Evolutionary conservation across 2,888 invertebrate species (phyloP).

Genomic region (Agrypnus murinus): DNA sequence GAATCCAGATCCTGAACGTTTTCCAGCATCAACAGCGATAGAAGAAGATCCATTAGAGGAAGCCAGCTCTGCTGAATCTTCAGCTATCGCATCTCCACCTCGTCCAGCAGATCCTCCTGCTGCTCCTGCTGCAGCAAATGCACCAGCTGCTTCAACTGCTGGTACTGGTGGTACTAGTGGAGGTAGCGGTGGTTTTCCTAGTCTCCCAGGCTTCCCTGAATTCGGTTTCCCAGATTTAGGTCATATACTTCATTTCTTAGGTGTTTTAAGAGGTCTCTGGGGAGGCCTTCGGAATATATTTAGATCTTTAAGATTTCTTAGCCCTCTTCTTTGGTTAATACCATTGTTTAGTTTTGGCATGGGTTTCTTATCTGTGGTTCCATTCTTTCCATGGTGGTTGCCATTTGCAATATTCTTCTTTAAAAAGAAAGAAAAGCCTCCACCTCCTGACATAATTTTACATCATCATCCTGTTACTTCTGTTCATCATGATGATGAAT

Average conservation of each 20-base stretch:
- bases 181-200: conserved; percentile 53
- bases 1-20: conserved; percentile 70
- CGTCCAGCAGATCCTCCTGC: conserved; percentile 56
- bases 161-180: conserved; percentile 54
- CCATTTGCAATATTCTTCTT: conserved; percentile 71
- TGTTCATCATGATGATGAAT: conserved; percentile 72
- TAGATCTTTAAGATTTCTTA: conserved; percentile 57
- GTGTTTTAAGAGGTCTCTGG: conserved; percentile 60
- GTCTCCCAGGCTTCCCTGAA: conserved; percentile 61
- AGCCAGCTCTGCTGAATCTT: conserved; percentile 67
- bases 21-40: conserved; percentile 58
- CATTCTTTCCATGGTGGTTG: conserved; percentile 79
- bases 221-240: conserved; percentile 53
- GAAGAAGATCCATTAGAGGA: conserved; percentile 70
- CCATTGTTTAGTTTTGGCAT: conserved; percentile 79
- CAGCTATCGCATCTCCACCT: conserved; percentile 65
- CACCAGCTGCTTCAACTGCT: conserved; percentile 52
- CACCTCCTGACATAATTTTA: conserved; percentile 57
- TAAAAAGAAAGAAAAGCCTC: conserved; percentile 56
- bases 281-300: conserved; percentile 58
- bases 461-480: conserved; percentile 68
- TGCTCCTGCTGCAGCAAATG: conserved; percentile 55
- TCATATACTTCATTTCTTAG: conserved; percentile 65
- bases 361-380: conserved; percentile 76
- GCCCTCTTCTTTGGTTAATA: conserved; percentile 74